phyloP scores from a whole-genome alignment of 2,113 vertebrate genomes.

The Polypterus bichir region DNA sequence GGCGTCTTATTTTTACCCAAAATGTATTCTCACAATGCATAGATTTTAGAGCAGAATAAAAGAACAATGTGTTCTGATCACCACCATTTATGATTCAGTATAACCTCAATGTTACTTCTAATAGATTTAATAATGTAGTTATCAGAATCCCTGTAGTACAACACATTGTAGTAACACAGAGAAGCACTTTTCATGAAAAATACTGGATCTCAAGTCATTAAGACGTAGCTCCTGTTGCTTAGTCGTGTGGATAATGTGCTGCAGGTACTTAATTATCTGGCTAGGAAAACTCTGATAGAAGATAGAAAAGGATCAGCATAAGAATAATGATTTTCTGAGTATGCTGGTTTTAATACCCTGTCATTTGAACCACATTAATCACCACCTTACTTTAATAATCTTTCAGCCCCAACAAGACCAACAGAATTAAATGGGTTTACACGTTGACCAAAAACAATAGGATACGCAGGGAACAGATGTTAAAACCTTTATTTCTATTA shows the following conservation, averaged over 20 bases:
- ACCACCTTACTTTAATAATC: slow-evolving; percentile 13
- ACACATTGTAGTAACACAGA: background rate
- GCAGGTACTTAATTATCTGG: background rate
- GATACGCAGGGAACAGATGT: too few species aligned
- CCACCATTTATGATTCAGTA: slow-evolving; percentile 24
- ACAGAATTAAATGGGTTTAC: background rate
- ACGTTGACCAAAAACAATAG: background rate
- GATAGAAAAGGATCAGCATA: background rate
- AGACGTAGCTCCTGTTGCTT: slow-evolving; percentile 22
- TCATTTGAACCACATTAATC: slow-evolving; percentile 21
- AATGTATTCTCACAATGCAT: too few species aligned
- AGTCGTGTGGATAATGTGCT: slow-evolving; percentile 11
- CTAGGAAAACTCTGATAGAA: too few species aligned
- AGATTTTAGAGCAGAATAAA: too few species aligned
- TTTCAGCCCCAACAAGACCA: background rate
- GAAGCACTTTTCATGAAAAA: slow-evolving; percentile 4
- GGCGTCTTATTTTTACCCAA: too few species aligned
- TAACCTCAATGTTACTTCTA: slow-evolving; percentile 11
- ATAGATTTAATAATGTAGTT: too few species aligned
- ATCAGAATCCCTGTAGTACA: too few species aligned
- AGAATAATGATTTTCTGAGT: slow-evolving; percentile 25
- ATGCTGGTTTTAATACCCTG: slow-evolving; percentile 9
- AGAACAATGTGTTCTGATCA: background rate
- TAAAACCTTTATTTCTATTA: too few species aligned
- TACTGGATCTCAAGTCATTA: slow-evolving; percentile 14